phyloP scores from a whole-genome alignment of 2,113 vertebrate genomes.

The Oryzias woworae region DNA sequence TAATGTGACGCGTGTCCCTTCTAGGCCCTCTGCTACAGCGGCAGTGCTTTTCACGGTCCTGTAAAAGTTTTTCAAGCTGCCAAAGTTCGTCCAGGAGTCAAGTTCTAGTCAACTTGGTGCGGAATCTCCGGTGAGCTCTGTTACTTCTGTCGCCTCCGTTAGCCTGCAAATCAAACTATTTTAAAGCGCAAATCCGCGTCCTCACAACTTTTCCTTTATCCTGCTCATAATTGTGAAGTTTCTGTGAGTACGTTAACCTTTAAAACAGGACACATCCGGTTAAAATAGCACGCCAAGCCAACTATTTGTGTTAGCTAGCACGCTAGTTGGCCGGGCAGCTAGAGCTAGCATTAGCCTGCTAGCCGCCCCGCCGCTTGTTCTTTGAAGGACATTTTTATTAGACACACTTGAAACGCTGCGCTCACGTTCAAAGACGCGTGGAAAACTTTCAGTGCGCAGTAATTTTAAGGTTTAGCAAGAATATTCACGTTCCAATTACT shows the following conservation, averaged over 20 bases:
- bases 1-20: background rate
- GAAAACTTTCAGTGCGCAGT: too few relatives aligned
- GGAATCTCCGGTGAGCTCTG: conserved; percentile 64
- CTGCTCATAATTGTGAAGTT: too few relatives aligned
- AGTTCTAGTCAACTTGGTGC: conserved; percentile 53
- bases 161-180: conserved; percentile 26
- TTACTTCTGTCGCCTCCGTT: conserved; percentile 28
- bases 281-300: conserved; percentile 41
- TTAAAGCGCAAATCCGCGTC: too few relatives aligned
- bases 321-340: conserved; percentile 51
- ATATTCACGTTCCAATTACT: too few relatives aligned
- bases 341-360: conserved; percentile 56
- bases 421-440: too few relatives aligned
- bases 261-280: too few relatives aligned
- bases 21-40: background rate
- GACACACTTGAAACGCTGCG: too few relatives aligned
- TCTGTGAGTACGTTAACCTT: background rate
- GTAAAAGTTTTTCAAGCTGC: conserved; percentile 5
- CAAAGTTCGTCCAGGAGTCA: conserved; percentile 31
- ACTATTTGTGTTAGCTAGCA: conserved; percentile 50
- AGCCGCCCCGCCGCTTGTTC: conserved; percentile 44
- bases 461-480: too few relatives aligned
- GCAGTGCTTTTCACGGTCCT: conserved; percentile 34
- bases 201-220: too few relatives aligned
- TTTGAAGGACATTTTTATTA: conserved; percentile 36